Conservation (phyloP, 64 coral and sea anemone species). For the Pachyseris speciosa region DNA sequence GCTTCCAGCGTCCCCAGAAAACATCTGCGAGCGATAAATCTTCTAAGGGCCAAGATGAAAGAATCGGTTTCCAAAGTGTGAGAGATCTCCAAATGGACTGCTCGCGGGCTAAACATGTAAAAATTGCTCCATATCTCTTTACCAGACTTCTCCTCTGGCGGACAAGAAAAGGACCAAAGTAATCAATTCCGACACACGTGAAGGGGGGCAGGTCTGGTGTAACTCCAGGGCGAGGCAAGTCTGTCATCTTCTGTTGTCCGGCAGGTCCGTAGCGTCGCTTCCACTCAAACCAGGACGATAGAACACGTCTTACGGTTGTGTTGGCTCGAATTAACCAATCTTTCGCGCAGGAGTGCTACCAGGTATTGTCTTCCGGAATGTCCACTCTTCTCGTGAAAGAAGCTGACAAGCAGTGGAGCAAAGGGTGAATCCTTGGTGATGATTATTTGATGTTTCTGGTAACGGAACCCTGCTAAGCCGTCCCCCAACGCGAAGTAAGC, state of each 20-base stretch:
- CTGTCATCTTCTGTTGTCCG: conserved; percentile 1
- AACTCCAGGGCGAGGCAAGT: background rate
- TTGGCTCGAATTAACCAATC: background rate
- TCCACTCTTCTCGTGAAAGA: background rate
- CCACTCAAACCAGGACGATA: background rate
- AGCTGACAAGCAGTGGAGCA: background rate
- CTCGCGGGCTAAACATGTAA: background rate
- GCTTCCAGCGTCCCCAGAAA: no score
- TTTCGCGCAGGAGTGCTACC: background rate
- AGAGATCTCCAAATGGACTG: background rate
- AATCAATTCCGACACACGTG: background rate
- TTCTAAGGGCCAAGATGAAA: background rate
- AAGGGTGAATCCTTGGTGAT: background rate
- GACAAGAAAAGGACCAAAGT: background rate
- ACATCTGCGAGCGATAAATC: background rate
- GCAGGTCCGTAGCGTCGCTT: background rate
- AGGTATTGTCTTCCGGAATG: background rate
- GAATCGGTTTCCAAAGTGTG: background rate
- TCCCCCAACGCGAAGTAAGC: background rate
- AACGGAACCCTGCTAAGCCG: background rate
- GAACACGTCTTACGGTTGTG: background rate
- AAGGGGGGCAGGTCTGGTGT: background rate
- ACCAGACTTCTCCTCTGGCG: background rate
- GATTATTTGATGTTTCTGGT: background rate
- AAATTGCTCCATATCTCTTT: background rate